These are phyloP conservation scores for Artemisiospiza belli DNA, from an alignment of 2,113 vertebrate genomes.

Conservation along the genomic window DNA sequence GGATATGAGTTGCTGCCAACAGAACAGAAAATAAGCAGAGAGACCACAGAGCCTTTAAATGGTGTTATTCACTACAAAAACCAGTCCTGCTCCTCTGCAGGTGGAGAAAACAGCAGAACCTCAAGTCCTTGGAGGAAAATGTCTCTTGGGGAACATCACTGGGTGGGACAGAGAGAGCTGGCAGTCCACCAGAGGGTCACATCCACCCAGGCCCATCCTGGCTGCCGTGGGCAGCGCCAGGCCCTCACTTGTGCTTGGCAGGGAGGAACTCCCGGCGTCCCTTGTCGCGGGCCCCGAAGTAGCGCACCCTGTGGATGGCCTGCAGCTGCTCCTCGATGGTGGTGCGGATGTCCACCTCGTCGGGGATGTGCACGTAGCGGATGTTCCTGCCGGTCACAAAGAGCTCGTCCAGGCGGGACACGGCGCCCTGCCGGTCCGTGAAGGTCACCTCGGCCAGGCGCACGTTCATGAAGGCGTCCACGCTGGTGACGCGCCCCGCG, in stretches of 20 bases:
- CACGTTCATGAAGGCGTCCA: conserved; percentile 97
- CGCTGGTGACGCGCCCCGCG: conserved; percentile 83
- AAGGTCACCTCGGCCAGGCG: conserved; percentile 85
- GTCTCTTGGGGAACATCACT: accelerated
- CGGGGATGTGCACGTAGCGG: conserved; percentile 93
- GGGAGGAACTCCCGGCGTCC: conserved; percentile 85
- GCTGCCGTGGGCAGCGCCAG: background rate
- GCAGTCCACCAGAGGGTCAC: background rate
- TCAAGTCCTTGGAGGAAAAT: background rate
- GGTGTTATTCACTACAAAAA: background rate
- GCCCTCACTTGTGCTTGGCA: conserved; percentile 40
- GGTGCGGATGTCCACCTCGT: conserved; percentile 85
- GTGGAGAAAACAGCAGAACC: background rate
- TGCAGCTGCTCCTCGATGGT: conserved; percentile 87
- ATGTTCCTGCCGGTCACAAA: conserved; percentile 91
- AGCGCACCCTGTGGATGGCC: conserved; percentile 85
- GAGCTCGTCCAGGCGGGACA: conserved; percentile 81
- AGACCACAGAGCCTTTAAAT: background rate
- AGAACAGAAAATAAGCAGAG: background rate
- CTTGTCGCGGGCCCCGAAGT: conserved; percentile 75
- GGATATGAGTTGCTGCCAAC: accelerated
- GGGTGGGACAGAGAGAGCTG: accelerated
- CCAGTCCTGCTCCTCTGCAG: accelerated
- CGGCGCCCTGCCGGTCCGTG: conserved; percentile 78
- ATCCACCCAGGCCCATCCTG: accelerated